Percentiles rank a stretch among this genome's conserved stretches.
Conservation (phyloP, 2,888 invertebrate genomes). For the Ormia ochracea region DNA sequence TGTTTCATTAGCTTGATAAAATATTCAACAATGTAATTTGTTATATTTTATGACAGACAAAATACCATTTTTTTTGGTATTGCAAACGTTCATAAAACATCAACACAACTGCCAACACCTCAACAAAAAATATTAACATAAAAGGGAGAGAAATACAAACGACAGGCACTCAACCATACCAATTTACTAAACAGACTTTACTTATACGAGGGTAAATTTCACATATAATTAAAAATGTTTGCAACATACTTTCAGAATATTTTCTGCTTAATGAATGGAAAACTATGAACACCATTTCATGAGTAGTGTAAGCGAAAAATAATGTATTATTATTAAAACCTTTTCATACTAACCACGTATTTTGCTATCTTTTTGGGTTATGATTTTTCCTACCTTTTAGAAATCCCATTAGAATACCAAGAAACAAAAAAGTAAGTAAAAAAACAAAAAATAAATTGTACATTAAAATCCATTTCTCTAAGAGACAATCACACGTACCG, state of each 20-base stretch:
- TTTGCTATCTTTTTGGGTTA: background rate
- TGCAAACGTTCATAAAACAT: conserved; percentile 12
- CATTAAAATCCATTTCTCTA: background rate
- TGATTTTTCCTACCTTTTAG: background rate
- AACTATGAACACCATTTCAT: no score
- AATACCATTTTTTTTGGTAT: background rate
- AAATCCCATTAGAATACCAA: background rate
- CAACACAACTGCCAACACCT: conserved; percentile 37
- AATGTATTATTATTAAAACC: no score
- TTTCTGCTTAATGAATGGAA: no score
- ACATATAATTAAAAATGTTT: no score
- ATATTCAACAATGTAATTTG: conserved; percentile 55
- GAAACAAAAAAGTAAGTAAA: no score
- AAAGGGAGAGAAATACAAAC: conserved; percentile 11
- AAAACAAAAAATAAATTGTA: no score
- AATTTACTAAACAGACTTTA: no score
- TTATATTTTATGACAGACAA: conserved; percentile 54
- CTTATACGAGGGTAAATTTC: no score
- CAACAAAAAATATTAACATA: background rate
- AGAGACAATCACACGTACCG: background rate
- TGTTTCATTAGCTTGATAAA: conserved; percentile 38
- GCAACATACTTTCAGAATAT: no score
- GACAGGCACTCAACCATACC: no score
- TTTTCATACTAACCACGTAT: background rate
- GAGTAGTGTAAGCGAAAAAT: no score